Base-by-base conservation (phyloP, 2,797 vertebrate genomes). In the Columba guinea region DNA sequence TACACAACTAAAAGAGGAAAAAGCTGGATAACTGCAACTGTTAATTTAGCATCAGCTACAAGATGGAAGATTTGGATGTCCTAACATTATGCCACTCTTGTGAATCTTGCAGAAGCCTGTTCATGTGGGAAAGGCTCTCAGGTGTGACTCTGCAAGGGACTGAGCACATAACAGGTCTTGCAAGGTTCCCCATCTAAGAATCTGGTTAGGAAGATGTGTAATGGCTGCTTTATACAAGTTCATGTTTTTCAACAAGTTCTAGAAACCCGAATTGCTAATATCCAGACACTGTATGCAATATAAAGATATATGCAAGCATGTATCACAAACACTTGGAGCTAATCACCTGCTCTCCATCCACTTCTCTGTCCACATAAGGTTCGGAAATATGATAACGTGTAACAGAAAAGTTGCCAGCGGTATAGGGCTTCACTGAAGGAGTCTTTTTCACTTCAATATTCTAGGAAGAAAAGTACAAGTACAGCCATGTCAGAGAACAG, bases 341-440 rank as follows among this genome's bases (percentile, higher is more conserved):
- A 88, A 46, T 97, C 95, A 99, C 99, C 98, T 99, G 98, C 12
- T 95, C 35, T 23, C 83, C 84, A 4, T 97, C 91, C 7, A n/a
- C 75, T 93, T 98, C 98, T 96, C 98, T 96, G 95, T 98, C 98
- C 94, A 98, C 98, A 0, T 97, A 88, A 30, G 97, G 94, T 53
- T 98, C 97, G 2, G 95, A 94, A 96, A 99, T 97, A 97, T 99
- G 99, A 85, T 98, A 98, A 84, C 97, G 98, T 4, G 98, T 99
- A 55, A 94, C 46, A 37, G 98, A 98, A 30, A 98, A 99, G 67
- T 93, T 97, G 15, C 96, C 98, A 53, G 97, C 77, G 30, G 97
- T 97, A 10, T 27, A 97, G 59, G 97, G 94, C 95, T 97, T 99
- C 35, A 98, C 83, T 0, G 97, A 37, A 44, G 95, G 86, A 21